Percentiles rank a stretch among this genome's conserved stretches.
These are phyloP conservation scores for Trachelus troglodyta DNA, from an alignment of 2,888 invertebrate species.

Conservation along the genomic window DNA sequence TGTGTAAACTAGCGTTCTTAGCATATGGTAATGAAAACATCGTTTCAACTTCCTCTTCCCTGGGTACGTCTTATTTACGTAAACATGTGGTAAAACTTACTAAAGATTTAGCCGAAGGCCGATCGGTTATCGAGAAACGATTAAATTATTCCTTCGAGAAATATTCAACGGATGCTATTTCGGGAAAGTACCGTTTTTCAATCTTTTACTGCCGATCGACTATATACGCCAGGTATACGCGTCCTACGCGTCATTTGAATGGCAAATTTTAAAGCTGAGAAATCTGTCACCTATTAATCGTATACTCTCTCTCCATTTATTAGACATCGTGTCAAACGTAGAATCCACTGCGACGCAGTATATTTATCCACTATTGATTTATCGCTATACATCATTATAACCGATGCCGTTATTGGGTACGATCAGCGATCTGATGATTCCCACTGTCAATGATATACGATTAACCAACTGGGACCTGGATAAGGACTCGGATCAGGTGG, in stretches of 20 bases:
- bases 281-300: background rate
- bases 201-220: background rate
- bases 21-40: background rate
- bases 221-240: background rate
- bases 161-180: background rate
- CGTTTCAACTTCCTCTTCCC: background rate
- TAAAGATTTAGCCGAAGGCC: background rate
- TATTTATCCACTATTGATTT: background rate
- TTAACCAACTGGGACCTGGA: background rate
- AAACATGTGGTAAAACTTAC: no score
- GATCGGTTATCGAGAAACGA: background rate
- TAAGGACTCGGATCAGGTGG: slow-evolving; percentile 44
- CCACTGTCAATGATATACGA: background rate
- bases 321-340: background rate
- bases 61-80: background rate
- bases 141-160: background rate
- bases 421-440: background rate
- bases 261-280: slow-evolving; percentile 1
- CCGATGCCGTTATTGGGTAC: background rate
- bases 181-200: slow-evolving; percentile 2
- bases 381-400: background rate
- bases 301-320: background rate
- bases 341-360: background rate
- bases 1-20: background rate
- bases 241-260: background rate